Evolutionary conservation across 35 echinoderm and acorn worm genomes (phyloP).

Genomic region (Holothuria glaberrima): DNA sequence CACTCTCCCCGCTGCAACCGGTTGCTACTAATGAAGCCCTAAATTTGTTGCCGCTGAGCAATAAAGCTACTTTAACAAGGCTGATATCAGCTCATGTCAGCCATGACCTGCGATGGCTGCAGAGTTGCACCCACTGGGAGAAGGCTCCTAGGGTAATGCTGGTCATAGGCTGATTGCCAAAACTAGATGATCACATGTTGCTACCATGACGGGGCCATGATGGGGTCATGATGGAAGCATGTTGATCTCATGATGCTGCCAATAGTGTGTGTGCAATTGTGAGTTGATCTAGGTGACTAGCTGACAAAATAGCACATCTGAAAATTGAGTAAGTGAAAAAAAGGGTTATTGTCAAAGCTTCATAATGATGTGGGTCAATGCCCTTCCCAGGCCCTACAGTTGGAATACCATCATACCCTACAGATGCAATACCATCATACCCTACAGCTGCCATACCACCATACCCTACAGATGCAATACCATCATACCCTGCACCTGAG

Average conservation of each 20-base stretch:
- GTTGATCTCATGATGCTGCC: constrained; percentile 36
- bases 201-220: constrained; percentile 12
- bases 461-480: no score
- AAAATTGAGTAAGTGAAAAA: constrained; percentile 48
- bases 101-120: background rate
- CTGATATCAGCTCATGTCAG: constrained; percentile 10
- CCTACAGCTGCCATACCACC: no score
- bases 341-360: no score
- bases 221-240: constrained; percentile 28
- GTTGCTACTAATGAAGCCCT: background rate
- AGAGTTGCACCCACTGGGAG: constrained; percentile 23
- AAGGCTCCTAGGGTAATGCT: constrained; percentile 7
- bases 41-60: background rate
- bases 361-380: no score
- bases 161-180: constrained; percentile 7
- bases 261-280: constrained; percentile 25
- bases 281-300: constrained; percentile 44
- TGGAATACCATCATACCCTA: no score
- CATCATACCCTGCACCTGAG: no score
- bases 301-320: constrained; percentile 36
- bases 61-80: background rate
- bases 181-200: constrained; percentile 18
- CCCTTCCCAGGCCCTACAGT: no score
- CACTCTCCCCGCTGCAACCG: background rate
- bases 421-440: no score